Base-by-base conservation (phyloP, 64 coral and sea anemone genomes). In the Porites lutea region DNA sequence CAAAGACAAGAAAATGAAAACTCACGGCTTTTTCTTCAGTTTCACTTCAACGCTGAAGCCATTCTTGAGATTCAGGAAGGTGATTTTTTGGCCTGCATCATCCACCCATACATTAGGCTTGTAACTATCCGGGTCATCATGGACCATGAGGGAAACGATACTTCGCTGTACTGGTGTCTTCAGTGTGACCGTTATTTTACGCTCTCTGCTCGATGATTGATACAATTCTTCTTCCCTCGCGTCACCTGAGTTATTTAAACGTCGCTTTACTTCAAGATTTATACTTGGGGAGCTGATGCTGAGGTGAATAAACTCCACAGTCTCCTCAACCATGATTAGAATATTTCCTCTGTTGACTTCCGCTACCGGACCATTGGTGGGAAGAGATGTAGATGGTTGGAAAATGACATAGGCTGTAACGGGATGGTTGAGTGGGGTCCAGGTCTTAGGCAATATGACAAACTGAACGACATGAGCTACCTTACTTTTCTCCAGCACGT, bases 251-350 rank as follows among this genome's bases (percentile, higher is more conserved):
- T 73, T 73, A 47, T 3, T 46, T 12, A 45, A 11, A 2, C 6
- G 11, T 3, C 2, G 3, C 23, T 0, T 45, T 21, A 23, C 12
- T 9, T 2, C 2, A 3, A 79, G 53, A 22, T 79, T 79, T 7
- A 79, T 13, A 53, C 52, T 27, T 12, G 77, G 77, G 58, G n/a
- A 22, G 13, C 77, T 79, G 5, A 79, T 79, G 14, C 77, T 58
- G 52, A 79, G 77, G 4, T 13, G 27, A 6, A 58, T 79, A 59
- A 13, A 57, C 5, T 58, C 8, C 13, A 53, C 5, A 8, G 52
- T 79, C 23, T 60, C 52, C 52, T 79, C 53, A 11, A 12, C 77
- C 77, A 79, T 79, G 51, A 79, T 58, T 7, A 79, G 77, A 37
- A 19, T 27, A 13, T 73, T 49, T 45, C 52, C 13, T 11, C 8